Evolutionary conservation across 2,797 vertebrate species (phyloP), one percentile per base, ranked within the genome.

Genomic region (Gambusia yucatana): DNA sequence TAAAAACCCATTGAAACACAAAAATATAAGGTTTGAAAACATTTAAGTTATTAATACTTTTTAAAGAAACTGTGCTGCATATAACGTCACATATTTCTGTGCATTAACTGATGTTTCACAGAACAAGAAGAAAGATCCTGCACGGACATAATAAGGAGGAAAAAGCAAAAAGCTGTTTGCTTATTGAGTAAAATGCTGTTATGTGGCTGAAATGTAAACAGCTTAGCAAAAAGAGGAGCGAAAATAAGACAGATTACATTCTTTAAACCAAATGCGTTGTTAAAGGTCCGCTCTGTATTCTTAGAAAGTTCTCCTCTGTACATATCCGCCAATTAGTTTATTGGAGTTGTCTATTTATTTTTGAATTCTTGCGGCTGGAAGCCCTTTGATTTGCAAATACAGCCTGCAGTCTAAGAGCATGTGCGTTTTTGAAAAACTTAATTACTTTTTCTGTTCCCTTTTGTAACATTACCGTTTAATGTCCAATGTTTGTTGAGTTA

Each of bases 401-500:
- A 91, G 95, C 94, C 90, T 94, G 89, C 93, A 94, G 93, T 92
- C 94, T 94, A 89, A 94, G 90, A 95, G 94, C 94, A 92, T 77
- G 88, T 85, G 95, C 94, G 94, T 96, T 96, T 95, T 94, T 92
- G 91, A 95, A 95, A 96, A 96, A 96, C 94, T 95, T 96, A 96
- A 96, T 96, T 96, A 96, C 95, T 96, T 96, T 96, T 96, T 95
- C 94, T 94, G 93, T 95, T 96, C 94, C 65, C 96, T 96, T 96
- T 96, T 96, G 96, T 96, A 95, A 95, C 94, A 92, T 95, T 92
- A 82, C 93, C 94, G 95, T 96, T 96, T 96, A 96, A 96, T 96
- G 96, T 96, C 73, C 89, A 91, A 95, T 95, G 96, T 96, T 96
- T 96, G 94, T 95, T 91, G 95, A 96, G 94, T 95, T 95, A 92